phyloP scores from a whole-genome alignment of 2,113 vertebrate genomes.

The Enhydra lutris region DNA sequence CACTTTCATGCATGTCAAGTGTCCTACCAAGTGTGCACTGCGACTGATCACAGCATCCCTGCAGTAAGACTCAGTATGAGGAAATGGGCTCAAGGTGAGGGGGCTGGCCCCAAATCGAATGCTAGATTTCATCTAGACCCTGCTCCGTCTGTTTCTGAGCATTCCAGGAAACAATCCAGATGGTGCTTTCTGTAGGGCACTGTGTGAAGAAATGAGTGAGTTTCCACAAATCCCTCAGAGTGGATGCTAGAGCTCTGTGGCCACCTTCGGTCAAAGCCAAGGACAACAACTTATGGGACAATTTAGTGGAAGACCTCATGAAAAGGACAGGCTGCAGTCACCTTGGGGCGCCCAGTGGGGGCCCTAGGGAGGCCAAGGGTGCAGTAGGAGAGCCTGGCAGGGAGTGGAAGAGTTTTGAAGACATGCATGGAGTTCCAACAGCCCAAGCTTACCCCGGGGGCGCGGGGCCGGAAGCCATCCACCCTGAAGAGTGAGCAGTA shows the following conservation, averaged over 20 bases:
- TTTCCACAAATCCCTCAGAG: not conserved
- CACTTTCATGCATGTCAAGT: not conserved
- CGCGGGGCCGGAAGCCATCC: slow-evolving; percentile 85
- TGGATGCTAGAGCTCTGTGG: not conserved
- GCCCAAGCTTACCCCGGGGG: slow-evolving; percentile 72
- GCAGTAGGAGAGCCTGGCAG: not conserved
- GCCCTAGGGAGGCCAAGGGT: not conserved
- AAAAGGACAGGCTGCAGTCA: not conserved
- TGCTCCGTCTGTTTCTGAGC: not conserved
- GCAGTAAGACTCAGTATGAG: not conserved
- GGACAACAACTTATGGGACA: not conserved
- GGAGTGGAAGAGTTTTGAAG: not conserved
- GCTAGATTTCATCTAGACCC: not conserved
- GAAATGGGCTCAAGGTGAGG: not conserved
- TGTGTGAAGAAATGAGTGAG: not conserved
- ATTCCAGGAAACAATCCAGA: not conserved
- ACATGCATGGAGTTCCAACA: not conserved
- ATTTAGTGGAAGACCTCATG: not conserved
- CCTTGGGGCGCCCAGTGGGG: not conserved
- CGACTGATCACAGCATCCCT: not conserved
- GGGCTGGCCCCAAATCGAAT: not conserved
- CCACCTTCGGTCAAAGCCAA: not conserved
- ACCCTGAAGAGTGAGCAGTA: slow-evolving; percentile 94
- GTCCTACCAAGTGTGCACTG: not conserved
- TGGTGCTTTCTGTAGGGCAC: not conserved